Base-by-base conservation (phyloP, 2,888 invertebrate species). In the Synergus laeviventris region DNA sequence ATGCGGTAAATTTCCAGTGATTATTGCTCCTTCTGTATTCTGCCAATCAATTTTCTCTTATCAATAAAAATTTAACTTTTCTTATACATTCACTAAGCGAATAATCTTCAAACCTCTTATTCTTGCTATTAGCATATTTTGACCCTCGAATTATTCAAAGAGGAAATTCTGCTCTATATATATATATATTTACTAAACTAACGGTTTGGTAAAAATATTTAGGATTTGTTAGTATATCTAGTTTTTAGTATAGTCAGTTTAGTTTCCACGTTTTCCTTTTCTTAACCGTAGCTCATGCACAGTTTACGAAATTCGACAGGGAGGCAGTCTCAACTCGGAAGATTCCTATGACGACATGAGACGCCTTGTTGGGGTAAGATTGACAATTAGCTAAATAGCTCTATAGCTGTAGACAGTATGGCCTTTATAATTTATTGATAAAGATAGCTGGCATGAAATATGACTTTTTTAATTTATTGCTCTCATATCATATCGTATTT, bases 261-360 rank as follows among this genome's bases (percentile, higher is more conserved):
- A 38, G 38, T 8, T n/a, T 38, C 11, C 14, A 60, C 5, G 8
- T 38, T 38, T 18, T n/a, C 0, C 14, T 45, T 66, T 42, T 42
- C 7, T 49, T 5, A 49, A 49, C 8, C n/a, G 16, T n/a, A 49
- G 14, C 45, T 45, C 16, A 45, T 45, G 7, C 16, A 45, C 16
- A 14, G 16, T 49, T 81, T 78, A 76, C 24, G 79, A 78, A 82
- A 82, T 84, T 85, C 79, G 83, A 81, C 86, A 94, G 94, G 93
- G 92, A 79, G 94, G 94, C 90, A 94, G 94, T 88, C 89, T 92
- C 76, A 94, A 93, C 84, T 94, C 94, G 36, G 93, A 93, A 82
- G 94, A 94, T 89, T 93, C 94, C 76, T 94, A 93, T 87, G 94
- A 94, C 88, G 94, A 94, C 89, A 93, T 94, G 92, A 93, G 93